Base-by-base conservation (phyloP, 2,797 vertebrate genomes). In the Pseudochirops corinnae region DNA sequence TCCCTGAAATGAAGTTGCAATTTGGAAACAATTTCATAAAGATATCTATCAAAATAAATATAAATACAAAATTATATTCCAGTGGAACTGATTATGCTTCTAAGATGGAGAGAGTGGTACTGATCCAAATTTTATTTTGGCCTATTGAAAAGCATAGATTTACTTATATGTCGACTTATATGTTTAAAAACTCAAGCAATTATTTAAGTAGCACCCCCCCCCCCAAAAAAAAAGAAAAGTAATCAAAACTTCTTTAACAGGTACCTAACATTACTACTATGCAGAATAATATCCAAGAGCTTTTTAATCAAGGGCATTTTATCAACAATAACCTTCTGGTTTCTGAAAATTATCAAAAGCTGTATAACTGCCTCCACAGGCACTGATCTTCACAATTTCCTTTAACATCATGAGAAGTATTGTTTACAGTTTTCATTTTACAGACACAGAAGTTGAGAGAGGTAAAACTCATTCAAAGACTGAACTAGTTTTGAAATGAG, bases 381-480 rank as follows among this genome's bases (percentile, higher is more conserved):
- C 56, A 92, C 14, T 12, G 50, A 96, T 31, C 55, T 29, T 94
- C 55, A n/a, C 10, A 56, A 13, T 92, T 94, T 94, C 56, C 56
- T 62, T 55, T 91, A 31, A 56, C 91, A 90, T 55, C 55, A 26
- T 29, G 7, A 52, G 13, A 18, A n/a, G 10, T 62, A 90, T 57
- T 33, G 50, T 60, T 39, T 46, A 82, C 9, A 46, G 21, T 46
- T 46, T 96, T 96, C 55, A 93, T 93, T 96, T 95, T 94, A 82
- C 52, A 92, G 91, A 82, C 28, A 94, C 2, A 94, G 24, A 93
- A 10, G 91, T 74, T 74, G 39, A 97, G 93, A 95, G 92, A 74
- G 55, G 31, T 95, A 92, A 33, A 91, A 91, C 21, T 4, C 21
- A 82, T 82, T 82, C 21, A 95, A 90, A 92, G 21, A 90, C 74